Evolutionary conservation across 2,888 invertebrate genomes (phyloP).

Genomic region (Agriopis aurantiaria): DNA sequence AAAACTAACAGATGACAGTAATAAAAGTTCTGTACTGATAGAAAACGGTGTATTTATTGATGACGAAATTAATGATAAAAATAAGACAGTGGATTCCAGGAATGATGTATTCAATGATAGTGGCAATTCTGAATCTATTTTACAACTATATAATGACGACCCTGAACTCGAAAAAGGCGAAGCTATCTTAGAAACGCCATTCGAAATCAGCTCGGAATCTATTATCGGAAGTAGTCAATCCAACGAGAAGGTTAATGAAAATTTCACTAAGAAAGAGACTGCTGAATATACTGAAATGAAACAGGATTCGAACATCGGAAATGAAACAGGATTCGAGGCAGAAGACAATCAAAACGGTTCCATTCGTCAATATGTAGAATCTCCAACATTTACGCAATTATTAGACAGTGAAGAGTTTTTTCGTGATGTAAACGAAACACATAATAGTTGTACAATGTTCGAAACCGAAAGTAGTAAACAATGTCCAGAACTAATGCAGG

Average conservation of each 20-base stretch:
- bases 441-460: neutral
- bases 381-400: conserved; percentile 34
- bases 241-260: neutral
- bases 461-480: neutral
- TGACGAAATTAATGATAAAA: conserved; percentile 28
- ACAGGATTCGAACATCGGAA: neutral
- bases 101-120: conserved; percentile 32
- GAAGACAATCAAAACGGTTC: conserved; percentile 8
- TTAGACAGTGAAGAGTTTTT: conserved; percentile 36
- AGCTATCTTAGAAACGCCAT: neutral
- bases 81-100: conserved; percentile 13
- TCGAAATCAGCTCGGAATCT: conserved; percentile 18
- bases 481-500: neutral
- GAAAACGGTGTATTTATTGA: conserved; percentile 26
- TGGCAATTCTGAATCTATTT: conserved; percentile 37
- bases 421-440: conserved; percentile 26
- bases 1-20: neutral
- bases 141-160: conserved; percentile 11
- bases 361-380: conserved; percentile 26
- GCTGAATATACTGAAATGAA: neutral
- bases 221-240: conserved; percentile 15
- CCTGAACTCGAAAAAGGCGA: conserved; percentile 1
- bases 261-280: conserved; percentile 8
- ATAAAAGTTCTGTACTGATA: neutral
- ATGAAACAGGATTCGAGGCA: neutral